Percentiles rank a stretch among this genome's conserved stretches.
phyloP scores from a whole-genome alignment of 2,888 invertebrate species.

The Agrotis puta region DNA sequence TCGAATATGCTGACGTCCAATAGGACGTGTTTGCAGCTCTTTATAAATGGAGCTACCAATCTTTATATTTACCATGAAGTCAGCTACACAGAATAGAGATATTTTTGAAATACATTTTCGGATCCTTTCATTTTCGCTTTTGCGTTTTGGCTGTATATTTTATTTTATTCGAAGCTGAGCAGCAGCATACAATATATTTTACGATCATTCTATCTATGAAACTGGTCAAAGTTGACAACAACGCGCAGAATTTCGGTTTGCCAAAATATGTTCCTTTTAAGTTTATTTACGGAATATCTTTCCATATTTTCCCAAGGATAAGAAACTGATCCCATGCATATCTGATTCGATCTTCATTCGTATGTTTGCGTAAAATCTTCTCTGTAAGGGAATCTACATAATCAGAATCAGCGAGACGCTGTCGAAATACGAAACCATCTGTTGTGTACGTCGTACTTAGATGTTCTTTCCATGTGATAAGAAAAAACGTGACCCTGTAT shows the following conservation, averaged over 20 bases:
- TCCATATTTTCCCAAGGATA: constrained; percentile 81
- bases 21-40: constrained; percentile 60
- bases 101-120: constrained; percentile 52
- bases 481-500: constrained; percentile 48
- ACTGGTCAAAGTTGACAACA: constrained; percentile 62
- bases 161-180: constrained; percentile 59
- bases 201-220: constrained; percentile 53
- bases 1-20: constrained; percentile 50
- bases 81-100: constrained; percentile 34
- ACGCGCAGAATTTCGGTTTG: constrained; percentile 56
- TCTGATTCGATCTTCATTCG: constrained; percentile 87
- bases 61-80: constrained; percentile 40
- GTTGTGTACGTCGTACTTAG: constrained; percentile 68
- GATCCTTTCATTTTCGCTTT: constrained; percentile 52
- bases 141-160: constrained; percentile 39
- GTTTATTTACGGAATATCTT: constrained; percentile 80
- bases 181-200: constrained; percentile 55
- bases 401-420: constrained; percentile 85
- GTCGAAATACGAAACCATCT: constrained; percentile 80
- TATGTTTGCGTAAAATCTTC: constrained; percentile 86
- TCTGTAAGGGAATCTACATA: constrained; percentile 86
- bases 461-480: constrained; percentile 63
- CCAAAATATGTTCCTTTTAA: constrained; percentile 74
- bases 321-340: constrained; percentile 87
- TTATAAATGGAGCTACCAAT: constrained; percentile 46